Evolutionary conservation across 1,140 invertebrate species (phyloP).

Genomic region (Apis mellifera): DNA sequence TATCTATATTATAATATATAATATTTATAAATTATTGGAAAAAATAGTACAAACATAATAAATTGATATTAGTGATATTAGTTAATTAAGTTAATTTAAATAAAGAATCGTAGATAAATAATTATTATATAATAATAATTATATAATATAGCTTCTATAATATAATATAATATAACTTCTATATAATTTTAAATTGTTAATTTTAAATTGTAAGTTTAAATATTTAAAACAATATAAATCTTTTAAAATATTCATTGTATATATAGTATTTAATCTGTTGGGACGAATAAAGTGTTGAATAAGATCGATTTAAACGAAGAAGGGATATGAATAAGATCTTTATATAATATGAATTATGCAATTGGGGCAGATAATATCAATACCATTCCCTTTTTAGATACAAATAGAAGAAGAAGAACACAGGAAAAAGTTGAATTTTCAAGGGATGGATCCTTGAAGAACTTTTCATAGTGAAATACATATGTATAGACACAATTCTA

Average conservation of each 20-base stretch:
- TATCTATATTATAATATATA: too few species aligned
- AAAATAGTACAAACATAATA: too few species aligned
- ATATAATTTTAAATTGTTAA: too few species aligned
- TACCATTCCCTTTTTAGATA: background rate
- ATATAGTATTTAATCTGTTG: background rate
- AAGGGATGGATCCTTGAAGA: background rate
- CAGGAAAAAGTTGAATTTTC: background rate
- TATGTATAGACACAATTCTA: too few species aligned
- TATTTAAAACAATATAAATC: background rate
- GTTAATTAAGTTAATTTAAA: too few species aligned
- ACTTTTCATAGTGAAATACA: background rate
- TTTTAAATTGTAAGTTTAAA: too few species aligned
- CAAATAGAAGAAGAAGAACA: background rate
- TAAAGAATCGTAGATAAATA: too few species aligned
- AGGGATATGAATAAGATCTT: slow-evolving; percentile 4
- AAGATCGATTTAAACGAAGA: background rate
- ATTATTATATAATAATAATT: too few species aligned
- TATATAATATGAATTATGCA: slow-evolving; percentile 13
- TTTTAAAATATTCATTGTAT: background rate
- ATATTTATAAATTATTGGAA: too few species aligned
- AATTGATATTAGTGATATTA: too few species aligned
- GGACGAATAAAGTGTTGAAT: background rate
- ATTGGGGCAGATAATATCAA: slow-evolving; percentile 9
- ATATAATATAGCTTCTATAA: too few species aligned
- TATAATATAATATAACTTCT: too few species aligned